Evolutionary conservation across 2,113 vertebrate species (phyloP), one percentile per base, ranked within the genome.

Genomic region (Prietella phreatophila): DNA sequence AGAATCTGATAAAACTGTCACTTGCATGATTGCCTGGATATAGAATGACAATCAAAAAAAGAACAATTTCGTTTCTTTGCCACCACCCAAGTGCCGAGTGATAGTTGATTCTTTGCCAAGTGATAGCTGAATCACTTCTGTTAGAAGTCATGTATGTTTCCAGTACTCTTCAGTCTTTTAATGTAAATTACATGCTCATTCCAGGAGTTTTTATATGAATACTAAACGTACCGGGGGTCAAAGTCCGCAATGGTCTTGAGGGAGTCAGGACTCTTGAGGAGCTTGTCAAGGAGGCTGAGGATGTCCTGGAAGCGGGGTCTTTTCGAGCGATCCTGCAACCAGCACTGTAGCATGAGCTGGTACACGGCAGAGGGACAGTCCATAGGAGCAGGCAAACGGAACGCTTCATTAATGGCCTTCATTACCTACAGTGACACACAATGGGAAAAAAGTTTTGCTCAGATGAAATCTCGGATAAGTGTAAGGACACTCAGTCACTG

Each of bases 301-400:
- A 99, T 94, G 85, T 99, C 98, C 0, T 96, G 87, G 4, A 99
- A 99, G 22, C 96, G 97, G 42, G 98, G 98, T 81, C 98, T 96
- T 86, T 97, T 97, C 82, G 93, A 36, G 0, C 98, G 96, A 25
- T 99, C 98, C 93, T 99, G 98, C 87, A 96, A 97, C 98, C 98
- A 99, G 91, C 98, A 99, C 90, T 97, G 97, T 93, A 99, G 93
- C 98, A 99, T 99, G 84, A 99, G 96, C 94, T 99, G 98, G 92
- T 99, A 99, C 90, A 99, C 96, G 0, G 98, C 96, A 0, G 98
- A 99, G 0, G 98, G 98, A 13, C 98, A 99, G 89, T 98, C 98
- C 96, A 98, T 96, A 0, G 98, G 98, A 0, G 98, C 97, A 0
- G 98, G 98, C 0, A 99, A 96, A 89, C 98, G 96, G 93, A 98